Evolutionary conservation across 2,113 vertebrate genomes (phyloP).

Genomic region (Xenopus borealis): DNA sequence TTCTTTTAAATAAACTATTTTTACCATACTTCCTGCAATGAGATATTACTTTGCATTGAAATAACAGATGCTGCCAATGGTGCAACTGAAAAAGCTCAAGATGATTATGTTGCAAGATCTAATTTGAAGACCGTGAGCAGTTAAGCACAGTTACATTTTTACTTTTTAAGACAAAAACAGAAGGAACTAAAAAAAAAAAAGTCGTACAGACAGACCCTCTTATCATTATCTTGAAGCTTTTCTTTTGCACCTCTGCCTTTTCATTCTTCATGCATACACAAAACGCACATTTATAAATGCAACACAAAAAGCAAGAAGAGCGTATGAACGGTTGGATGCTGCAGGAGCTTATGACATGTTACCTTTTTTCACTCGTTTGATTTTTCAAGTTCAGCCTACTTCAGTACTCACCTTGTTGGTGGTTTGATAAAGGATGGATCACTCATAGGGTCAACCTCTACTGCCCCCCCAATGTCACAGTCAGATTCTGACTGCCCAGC

Average conservation of each 20-base stretch:
- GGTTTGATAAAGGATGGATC: slow-evolving; percentile 77
- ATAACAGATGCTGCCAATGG: background rate
- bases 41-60: background rate
- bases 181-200: no score
- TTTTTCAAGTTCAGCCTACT: slow-evolving; percentile 48
- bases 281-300: background rate
- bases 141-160: no score
- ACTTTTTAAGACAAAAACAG: no score
- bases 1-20: background rate
- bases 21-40: background rate
- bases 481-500: slow-evolving; percentile 74
- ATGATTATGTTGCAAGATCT: background rate
- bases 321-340: slow-evolving; percentile 25
- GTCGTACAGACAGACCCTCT: no score
- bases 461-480: slow-evolving; percentile 80
- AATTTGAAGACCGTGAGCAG: no score
- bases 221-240: background rate
- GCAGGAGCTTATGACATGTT: slow-evolving; percentile 44
- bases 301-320: slow-evolving; percentile 58
- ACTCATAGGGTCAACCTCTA: slow-evolving; percentile 71
- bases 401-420: slow-evolving; percentile 77
- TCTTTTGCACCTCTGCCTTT: slow-evolving; percentile 13
- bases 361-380: slow-evolving; percentile 18
- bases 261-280: slow-evolving; percentile 19
- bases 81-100: slow-evolving; percentile 21